Conservation (phyloP, 2,113 vertebrate genomes). For the Forbesichthys papilliferus region DNA sequence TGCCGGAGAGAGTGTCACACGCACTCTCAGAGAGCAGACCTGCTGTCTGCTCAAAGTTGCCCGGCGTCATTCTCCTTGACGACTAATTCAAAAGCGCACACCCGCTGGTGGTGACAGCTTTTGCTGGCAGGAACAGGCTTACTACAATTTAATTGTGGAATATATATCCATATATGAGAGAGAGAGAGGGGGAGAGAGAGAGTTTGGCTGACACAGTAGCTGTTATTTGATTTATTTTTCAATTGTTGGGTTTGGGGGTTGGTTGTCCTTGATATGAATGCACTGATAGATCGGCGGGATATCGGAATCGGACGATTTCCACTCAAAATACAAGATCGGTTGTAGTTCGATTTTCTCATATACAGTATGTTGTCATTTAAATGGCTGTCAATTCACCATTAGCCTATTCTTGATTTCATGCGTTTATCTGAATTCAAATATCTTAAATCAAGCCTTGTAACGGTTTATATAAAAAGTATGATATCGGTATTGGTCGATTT, state of each 20-base stretch:
- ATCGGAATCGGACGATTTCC: too few species aligned
- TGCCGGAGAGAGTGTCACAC: constrained; percentile 2
- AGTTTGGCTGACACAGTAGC: too few species aligned
- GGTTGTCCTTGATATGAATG: neutral
- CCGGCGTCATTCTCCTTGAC: constrained; percentile 14
- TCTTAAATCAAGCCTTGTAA: too few species aligned
- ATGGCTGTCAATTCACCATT: too few species aligned
- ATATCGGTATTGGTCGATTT: too few species aligned
- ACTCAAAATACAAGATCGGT: too few species aligned
- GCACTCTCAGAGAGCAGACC: constrained; percentile 5
- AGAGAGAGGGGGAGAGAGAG: constrained; percentile 5
- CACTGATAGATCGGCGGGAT: too few species aligned
- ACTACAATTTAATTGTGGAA: constrained; percentile 45
- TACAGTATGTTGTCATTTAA: too few species aligned
- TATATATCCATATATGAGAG: constrained; percentile 17
- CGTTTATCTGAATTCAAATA: too few species aligned
- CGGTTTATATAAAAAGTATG: too few species aligned
- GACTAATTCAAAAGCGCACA: constrained; percentile 16
- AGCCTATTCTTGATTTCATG: too few species aligned
- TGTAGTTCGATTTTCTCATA: too few species aligned
- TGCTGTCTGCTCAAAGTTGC: neutral
- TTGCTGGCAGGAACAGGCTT: constrained; percentile 32
- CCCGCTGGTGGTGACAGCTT: constrained; percentile 28
- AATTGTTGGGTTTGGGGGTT: neutral
- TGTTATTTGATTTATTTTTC: neutral